Evolutionary conservation across 2,113 vertebrate genomes (phyloP), one percentile per base, ranked within the genome.

Genomic region (Dolichotis patagonum): DNA sequence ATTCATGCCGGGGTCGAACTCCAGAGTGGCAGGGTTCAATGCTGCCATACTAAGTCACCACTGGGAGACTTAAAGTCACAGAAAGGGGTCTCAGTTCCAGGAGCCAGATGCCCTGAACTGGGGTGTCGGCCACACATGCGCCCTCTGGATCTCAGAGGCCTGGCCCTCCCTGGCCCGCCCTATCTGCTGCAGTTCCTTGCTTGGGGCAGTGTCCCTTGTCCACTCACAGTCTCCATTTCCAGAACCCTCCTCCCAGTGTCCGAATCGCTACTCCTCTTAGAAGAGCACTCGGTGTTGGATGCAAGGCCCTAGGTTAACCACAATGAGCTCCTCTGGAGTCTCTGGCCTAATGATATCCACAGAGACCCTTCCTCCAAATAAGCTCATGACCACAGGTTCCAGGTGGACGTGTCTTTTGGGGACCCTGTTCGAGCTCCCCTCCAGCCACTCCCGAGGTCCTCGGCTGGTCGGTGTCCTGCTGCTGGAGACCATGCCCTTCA

Each of bases 391-490:
- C 56, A 75, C 32, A 67, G 94, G 56, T 67, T 56, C 67, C 52
- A 26, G 26, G n/a, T 22, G 14, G 41, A 69, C 30, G 24, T 20
- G 28, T 52, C 35, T 86, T 52, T 41, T 60, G 3, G 71, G 71
- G 22, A 24, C 11, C 1, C 71, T 41, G 38, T 73, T 99, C 99
- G 99, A 98, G 98, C 99, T 99, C 95, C 99, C 99, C 60, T 99
- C 99, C 0, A 99, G 99, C 95, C 99, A 99, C 99, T 99, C 99
- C 0, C 99, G 97, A 99, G 99, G 71, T 99, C 30, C 30, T 99
- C 99, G 16, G 30, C 52, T 7, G 49, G 41, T 65, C 11, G 30
- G 85, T 17, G 24, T 19, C 13, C 19, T 60, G 10, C 17, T 3
- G 5, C 20, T 38, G 67, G 67, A 38, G 67, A 16, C 73, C 38